Evolutionary conservation across 1,140 invertebrate genomes (phyloP).

Genomic region (Ganaspis sp.): DNA sequence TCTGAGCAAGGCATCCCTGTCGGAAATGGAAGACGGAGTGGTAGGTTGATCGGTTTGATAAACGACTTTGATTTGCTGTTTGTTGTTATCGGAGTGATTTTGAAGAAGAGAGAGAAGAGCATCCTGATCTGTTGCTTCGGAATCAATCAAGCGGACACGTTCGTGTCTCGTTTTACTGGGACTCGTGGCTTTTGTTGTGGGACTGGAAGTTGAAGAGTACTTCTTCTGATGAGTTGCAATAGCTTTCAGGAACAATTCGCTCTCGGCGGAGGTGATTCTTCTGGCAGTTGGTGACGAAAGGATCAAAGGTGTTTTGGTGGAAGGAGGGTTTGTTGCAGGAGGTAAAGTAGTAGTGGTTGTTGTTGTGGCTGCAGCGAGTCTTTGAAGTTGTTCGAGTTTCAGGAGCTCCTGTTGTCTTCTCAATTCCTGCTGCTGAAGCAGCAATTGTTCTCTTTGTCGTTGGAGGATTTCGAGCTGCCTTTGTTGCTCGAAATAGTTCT

Average conservation of each 20-base stretch:
- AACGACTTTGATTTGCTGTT: constrained; percentile 69
- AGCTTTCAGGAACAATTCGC: constrained; percentile 71
- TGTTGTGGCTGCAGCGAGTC: constrained; percentile 65
- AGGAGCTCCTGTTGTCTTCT: constrained; percentile 70
- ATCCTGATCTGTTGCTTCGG: constrained; percentile 41
- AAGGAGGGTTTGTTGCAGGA: constrained; percentile 51
- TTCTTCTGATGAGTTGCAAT: constrained; percentile 74
- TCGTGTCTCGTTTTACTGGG: constrained; percentile 45
- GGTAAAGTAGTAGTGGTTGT: constrained; percentile 59
- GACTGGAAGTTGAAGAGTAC: constrained; percentile 59
- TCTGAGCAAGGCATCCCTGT: constrained; percentile 80
- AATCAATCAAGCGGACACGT: constrained; percentile 40
- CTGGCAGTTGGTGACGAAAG: constrained; percentile 65
- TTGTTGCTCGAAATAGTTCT: constrained; percentile 80
- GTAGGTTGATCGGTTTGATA: constrained; percentile 69
- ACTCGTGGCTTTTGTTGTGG: constrained; percentile 43
- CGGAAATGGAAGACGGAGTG: constrained; percentile 37
- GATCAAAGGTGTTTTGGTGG: constrained; percentile 52
- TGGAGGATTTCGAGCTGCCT: constrained; percentile 78
- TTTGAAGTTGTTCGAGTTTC: constrained; percentile 71
- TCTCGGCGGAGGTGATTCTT: constrained; percentile 69
- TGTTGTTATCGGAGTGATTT: constrained; percentile 60
- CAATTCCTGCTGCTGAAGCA: constrained; percentile 70
- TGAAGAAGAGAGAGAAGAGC: constrained; percentile 66
- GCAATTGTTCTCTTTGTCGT: constrained; percentile 69